Evolutionary conservation across 2,797 vertebrate species (phyloP).

Genomic region (Heliangelus exortis): DNA sequence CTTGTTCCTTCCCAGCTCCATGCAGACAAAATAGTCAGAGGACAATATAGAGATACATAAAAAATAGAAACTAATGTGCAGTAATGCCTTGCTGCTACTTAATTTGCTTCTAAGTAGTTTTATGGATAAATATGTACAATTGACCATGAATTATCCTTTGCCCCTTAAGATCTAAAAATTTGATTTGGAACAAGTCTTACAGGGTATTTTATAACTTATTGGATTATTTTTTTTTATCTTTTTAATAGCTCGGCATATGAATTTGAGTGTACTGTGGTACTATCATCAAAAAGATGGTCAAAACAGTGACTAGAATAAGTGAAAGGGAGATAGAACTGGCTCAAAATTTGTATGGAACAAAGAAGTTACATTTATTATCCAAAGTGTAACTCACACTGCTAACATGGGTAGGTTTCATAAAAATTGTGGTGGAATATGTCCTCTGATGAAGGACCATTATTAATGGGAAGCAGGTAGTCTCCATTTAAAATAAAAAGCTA

Average conservation of each 20-base stretch:
- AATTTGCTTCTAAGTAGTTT: neutral
- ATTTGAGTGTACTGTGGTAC: conserved; percentile 17
- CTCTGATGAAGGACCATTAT: conserved; percentile 49
- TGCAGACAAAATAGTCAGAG: neutral
- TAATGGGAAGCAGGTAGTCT: conserved; percentile 42
- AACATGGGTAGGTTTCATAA: conserved; percentile 5
- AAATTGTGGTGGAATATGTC: conserved; percentile 9
- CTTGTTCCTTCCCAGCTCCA: neutral
- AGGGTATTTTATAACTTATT: neutral
- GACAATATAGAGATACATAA: neutral
- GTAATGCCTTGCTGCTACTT: neutral
- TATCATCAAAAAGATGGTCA: conserved; percentile 58
- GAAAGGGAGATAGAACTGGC: conserved; percentile 42
- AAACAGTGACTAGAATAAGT: conserved; percentile 44
- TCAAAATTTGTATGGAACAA: conserved; percentile 41
- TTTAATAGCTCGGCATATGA: conserved; percentile 28
- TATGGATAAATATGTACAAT: neutral
- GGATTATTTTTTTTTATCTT: neutral
- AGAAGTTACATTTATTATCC: conserved; percentile 50
- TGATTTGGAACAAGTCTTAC: neutral
- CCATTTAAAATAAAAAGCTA: conserved; percentile 37
- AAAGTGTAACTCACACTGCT: conserved; percentile 23
- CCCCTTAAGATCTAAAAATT: neutral
- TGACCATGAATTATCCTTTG: neutral
- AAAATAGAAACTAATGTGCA: neutral